These are phyloP conservation scores for Tribolium freemani DNA, from an alignment of 2,888 invertebrate genomes.

Conservation along the genomic window DNA sequence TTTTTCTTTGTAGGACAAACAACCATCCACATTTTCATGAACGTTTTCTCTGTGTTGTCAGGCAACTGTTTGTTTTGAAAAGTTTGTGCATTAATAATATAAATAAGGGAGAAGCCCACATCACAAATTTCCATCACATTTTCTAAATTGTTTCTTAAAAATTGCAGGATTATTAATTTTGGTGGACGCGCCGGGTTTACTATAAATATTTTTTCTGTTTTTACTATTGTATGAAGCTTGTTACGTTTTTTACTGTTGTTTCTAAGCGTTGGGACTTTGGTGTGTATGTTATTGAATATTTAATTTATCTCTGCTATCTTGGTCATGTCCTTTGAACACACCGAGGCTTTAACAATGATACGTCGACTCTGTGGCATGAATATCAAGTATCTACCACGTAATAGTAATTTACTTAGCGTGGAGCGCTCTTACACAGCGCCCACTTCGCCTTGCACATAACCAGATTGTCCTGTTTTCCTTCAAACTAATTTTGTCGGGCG, in stretches of 20 bases:
- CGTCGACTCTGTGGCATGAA: not conserved
- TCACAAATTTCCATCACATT: not conserved
- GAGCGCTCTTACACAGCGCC: not conserved
- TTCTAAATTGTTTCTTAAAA: not conserved
- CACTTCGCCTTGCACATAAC: not conserved
- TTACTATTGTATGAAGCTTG: no score
- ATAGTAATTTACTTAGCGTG: not conserved
- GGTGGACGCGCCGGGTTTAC: not conserved
- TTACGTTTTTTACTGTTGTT: no score
- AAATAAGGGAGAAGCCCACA: not conserved
- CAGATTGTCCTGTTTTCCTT: not conserved
- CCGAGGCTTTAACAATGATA: not conserved
- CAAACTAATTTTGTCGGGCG: not conserved
- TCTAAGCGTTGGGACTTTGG: not conserved
- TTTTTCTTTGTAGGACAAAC: not conserved
- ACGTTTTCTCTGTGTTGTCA: not conserved
- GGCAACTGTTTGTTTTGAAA: not conserved
- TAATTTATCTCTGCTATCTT: not conserved
- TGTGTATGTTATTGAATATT: not conserved
- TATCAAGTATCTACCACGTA: not conserved
- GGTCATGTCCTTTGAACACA: not conserved
- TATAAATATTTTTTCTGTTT: not conserved
- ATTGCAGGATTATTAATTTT: not conserved
- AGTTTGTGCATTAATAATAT: not conserved
- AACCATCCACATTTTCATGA: not conserved